Evolutionary conservation across 2,888 invertebrate genomes (phyloP).

Genomic region (Eupithecia subumbrata): DNA sequence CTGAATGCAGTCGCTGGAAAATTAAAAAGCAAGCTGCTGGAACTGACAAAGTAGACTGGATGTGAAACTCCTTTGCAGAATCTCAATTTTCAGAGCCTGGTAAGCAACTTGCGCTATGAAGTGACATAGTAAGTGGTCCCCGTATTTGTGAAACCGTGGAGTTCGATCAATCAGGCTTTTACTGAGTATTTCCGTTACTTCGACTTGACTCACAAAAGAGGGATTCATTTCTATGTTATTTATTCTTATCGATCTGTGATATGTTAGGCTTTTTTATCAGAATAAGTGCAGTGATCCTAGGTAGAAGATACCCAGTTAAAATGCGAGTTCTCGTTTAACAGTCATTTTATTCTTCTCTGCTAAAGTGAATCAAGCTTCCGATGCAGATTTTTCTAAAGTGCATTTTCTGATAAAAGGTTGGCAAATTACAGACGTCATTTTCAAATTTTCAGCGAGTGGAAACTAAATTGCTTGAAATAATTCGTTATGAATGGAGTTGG

Average conservation of each 20-base stretch:
- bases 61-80: conserved; percentile 6
- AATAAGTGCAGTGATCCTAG: conserved; percentile 30
- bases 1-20: conserved; percentile 59
- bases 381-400: conserved; percentile 12
- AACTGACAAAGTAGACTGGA: conserved; percentile 11
- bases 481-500: not conserved
- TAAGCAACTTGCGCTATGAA: not conserved
- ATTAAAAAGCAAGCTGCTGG: conserved; percentile 56
- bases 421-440: not conserved
- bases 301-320: conserved; percentile 25
- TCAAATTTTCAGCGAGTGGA: not conserved
- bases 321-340: conserved; percentile 26
- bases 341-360: conserved; percentile 27
- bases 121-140: not conserved
- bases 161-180: not conserved
- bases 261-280: conserved; percentile 29
- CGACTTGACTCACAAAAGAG: not conserved
- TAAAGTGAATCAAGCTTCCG: conserved; percentile 2
- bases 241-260: not conserved
- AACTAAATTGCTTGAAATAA: not conserved
- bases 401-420: conserved; percentile 14
- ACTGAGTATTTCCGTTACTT: not conserved
- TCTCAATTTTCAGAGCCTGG: not conserved
- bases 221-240: conserved; percentile 14
- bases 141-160: not conserved